phyloP scores from a whole-genome alignment of 2,797 vertebrate species.

The Microchirus variegatus region DNA sequence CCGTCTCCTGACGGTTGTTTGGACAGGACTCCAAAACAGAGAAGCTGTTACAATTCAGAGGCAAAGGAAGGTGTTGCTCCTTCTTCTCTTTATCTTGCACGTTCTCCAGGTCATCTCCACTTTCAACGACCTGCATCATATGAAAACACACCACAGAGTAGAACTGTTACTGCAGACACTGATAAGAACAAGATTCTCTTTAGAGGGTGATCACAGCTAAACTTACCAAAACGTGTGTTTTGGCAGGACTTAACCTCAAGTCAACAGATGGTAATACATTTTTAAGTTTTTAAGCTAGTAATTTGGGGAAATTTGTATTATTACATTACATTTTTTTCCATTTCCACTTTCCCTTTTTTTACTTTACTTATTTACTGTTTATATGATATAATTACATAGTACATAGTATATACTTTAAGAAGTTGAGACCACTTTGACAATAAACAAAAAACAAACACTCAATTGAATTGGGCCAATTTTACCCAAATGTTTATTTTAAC shows the following conservation, averaged over 20 bases:
- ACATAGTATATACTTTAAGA: no score
- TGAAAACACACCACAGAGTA: background rate
- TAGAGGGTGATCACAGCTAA: background rate
- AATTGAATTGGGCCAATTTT: no score
- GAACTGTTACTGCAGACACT: background rate
- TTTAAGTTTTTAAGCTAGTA: no score
- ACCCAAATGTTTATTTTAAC: no score
- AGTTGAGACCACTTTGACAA: no score
- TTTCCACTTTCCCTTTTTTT: no score
- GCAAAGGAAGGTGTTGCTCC: constrained; percentile 20
- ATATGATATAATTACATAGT: no score
- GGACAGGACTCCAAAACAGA: constrained; percentile 32
- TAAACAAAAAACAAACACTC: no score
- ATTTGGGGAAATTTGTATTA: no score
- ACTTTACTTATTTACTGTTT: no score
- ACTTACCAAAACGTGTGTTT: background rate
- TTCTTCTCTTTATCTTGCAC: constrained; percentile 47
- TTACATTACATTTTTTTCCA: no score
- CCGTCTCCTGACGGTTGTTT: constrained; percentile 35
- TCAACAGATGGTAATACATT: background rate
- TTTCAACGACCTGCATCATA: constrained; percentile 39
- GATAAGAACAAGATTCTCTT: background rate
- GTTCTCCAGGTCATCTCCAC: constrained; percentile 40
- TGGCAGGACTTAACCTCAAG: background rate
- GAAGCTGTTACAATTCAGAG: constrained; percentile 47